These are phyloP conservation scores for Tinamus guttatus DNA, from an alignment of 2,113 vertebrate species.

Conservation along the genomic window DNA sequence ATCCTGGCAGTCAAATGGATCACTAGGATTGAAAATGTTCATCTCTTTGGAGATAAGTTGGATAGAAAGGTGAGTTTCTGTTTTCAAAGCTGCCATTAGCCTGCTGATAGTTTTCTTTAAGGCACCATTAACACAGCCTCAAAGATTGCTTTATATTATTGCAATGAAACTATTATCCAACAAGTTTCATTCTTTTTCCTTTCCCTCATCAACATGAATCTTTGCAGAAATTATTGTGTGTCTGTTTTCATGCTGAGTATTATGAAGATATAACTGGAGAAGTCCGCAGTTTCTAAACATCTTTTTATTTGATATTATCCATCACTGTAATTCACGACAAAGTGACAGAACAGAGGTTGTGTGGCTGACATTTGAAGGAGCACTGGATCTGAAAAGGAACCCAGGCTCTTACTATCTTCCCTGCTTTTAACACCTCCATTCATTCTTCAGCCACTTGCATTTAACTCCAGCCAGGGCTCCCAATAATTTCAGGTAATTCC, in stretches of 20 bases:
- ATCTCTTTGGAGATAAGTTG: not conserved
- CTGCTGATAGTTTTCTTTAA: constrained; percentile 4
- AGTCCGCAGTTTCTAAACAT: not conserved
- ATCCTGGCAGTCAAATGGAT: not conserved
- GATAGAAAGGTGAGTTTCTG: not conserved
- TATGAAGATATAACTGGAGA: not conserved
- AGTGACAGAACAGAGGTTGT: not conserved
- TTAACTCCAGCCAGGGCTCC: not conserved
- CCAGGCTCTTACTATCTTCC: rapidly evolving
- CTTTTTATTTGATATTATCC: not conserved
- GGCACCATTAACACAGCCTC: not conserved
- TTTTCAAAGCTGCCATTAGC: constrained; percentile 12
- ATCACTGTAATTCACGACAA: not conserved
- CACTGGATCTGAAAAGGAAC: not conserved
- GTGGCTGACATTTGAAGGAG: not conserved
- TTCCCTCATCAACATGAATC: not conserved
- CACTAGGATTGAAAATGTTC: not conserved
- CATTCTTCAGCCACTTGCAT: not conserved
- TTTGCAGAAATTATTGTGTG: not conserved
- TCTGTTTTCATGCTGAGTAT: not conserved
- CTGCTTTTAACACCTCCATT: not conserved
- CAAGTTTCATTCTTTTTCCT: not conserved
- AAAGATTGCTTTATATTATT: not conserved
- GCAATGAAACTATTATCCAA: not conserved
- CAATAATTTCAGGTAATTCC: not conserved